Percentiles rank a stretch among this genome's conserved stretches.
phyloP scores from a whole-genome alignment of 2,113 vertebrate species.

The Thinocorus orbignyianus region DNA sequence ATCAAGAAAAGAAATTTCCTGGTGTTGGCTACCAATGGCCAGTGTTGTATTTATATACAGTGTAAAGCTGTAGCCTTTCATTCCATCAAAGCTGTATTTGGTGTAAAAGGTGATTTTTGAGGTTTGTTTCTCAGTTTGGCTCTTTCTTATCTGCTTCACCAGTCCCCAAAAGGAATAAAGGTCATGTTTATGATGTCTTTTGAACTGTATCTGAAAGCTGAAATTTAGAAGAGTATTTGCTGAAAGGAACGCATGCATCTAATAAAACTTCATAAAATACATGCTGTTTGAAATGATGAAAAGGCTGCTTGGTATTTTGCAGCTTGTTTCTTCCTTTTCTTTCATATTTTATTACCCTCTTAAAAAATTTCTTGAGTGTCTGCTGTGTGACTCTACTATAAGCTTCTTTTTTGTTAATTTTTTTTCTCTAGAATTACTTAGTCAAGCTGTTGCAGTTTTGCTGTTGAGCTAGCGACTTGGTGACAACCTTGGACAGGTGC shows the following conservation, averaged over 20 bases:
- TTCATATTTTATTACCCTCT: neutral
- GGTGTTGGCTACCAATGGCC: neutral
- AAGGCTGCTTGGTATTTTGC: neutral
- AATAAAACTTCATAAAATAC: neutral
- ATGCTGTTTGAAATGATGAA: neutral
- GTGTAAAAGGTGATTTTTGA: neutral
- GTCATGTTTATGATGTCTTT: neutral
- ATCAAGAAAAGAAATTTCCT: neutral
- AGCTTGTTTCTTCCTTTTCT: neutral
- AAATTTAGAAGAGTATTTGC: neutral
- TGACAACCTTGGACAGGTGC: neutral
- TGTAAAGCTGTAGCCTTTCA: neutral
- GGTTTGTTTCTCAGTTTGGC: neutral
- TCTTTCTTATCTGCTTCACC: neutral
- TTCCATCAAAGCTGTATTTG: neutral
- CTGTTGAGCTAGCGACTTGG: neutral
- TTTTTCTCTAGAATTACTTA: neutral
- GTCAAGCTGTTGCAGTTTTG: neutral
- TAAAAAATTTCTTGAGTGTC: neutral
- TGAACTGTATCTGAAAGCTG: neutral
- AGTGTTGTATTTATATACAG: neutral
- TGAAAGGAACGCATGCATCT: neutral
- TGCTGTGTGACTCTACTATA: neutral
- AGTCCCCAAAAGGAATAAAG: neutral
- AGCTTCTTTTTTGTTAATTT: neutral